Evolutionary conservation across 2,113 vertebrate species (phyloP), one percentile per base, ranked within the genome.

Genomic region (Dicentrarchus labrax): DNA sequence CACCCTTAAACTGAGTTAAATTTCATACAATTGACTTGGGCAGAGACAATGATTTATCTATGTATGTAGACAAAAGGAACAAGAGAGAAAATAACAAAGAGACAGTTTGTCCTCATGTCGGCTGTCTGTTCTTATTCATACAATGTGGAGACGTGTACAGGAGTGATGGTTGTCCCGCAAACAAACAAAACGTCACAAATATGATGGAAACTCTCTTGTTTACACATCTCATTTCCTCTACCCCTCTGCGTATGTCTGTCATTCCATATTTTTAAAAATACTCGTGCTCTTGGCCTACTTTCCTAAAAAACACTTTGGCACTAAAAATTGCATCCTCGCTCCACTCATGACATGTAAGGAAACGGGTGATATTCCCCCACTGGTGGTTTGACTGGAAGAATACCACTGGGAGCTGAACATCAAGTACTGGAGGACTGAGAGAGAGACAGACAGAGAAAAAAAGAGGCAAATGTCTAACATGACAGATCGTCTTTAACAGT

Each of bases 251-350:
- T 68, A 78, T 80, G 61, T 62, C 85, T 64, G 67, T 88, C 86
- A 89, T 82, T 83, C 81, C 75, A 64, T 80, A 82, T 88, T 82
- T 70, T 65, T 81, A 82, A 82, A 76, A 83, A 72, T 78, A 77
- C 87, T 87, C 72, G 53, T 71, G 86, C 90, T 91, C 83, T 84
- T 93, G 93, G 86, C 92, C 93, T 93, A 92, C 86, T 93, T 93
- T 91, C 73, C 72, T 73, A 84, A 82, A 73, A 78, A 72, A 84
- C 80, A 67, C 80, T 76, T 74, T 69, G 78, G 54, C 85, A 72
- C 86, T 91, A 90, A 90, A 91, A 88, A 86, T 82, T 81, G 81
- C 86, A 85, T 88, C 92, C 76, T 82, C 41, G 80, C 69, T 87
- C 70, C 39, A 57, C 68, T 85, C 83, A 41, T 91, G 91, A 88